Conservation (phyloP, 2,888 invertebrate genomes). For the Nipponacmea schrenckii region DNA sequence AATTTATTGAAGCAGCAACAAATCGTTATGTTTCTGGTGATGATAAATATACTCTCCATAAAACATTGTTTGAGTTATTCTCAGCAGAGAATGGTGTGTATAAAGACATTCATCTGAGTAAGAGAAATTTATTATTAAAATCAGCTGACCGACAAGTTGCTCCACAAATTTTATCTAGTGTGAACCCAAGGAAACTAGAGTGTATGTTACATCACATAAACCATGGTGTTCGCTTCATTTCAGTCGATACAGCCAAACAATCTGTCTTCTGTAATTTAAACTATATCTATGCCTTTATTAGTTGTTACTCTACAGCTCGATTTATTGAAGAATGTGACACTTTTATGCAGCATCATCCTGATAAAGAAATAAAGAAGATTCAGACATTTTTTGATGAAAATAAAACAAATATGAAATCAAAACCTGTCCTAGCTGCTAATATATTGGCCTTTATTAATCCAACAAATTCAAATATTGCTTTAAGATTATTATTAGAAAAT, state of each 20-base stretch:
- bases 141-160: conserved; percentile 61
- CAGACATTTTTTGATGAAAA: conserved; percentile 37
- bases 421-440: conserved; percentile 41
- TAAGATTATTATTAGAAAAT: conserved; percentile 35
- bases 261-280: conserved; percentile 49
- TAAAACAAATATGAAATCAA: conserved; percentile 35
- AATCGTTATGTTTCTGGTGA: conserved; percentile 43
- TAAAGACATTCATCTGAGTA: conserved; percentile 46
- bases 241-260: conserved; percentile 36
- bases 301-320: conserved; percentile 65
- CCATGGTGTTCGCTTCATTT: conserved; percentile 32
- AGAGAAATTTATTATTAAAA: conserved; percentile 48
- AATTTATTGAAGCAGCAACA: conserved; percentile 58
- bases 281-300: conserved; percentile 47
- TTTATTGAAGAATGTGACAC: conserved; percentile 80
- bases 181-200: conserved; percentile 52
- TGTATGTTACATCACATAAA: conserved; percentile 50
- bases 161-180: conserved; percentile 43
- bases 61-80: conserved; percentile 48
- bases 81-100: conserved; percentile 48
- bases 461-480: conserved; percentile 26
- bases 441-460: conserved; percentile 41
- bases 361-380: conserved; percentile 80
- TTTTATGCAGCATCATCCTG: conserved; percentile 83
- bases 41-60: conserved; percentile 43